Conservation (phyloP, 2,888 invertebrate species). For the Baccha elongata region DNA sequence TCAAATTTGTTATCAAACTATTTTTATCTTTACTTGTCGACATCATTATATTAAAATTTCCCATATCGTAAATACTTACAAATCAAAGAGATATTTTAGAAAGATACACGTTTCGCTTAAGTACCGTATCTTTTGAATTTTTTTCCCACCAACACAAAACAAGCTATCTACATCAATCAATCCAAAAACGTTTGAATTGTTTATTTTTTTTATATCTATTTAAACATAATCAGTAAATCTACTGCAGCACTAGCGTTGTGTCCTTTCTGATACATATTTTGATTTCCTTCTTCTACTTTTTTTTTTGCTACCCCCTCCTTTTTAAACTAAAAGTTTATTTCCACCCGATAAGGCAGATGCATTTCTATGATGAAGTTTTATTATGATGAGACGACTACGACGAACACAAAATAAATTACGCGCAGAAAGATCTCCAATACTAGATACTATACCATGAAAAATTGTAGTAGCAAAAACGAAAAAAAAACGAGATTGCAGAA, state of each 20-base stretch:
- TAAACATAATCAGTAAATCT: constrained; percentile 23
- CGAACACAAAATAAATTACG: constrained; percentile 45
- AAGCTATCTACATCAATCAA: too few species aligned
- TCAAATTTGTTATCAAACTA: too few species aligned
- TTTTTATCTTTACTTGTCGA: too few species aligned
- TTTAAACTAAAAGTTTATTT: constrained; percentile 45
- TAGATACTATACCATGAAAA: constrained; percentile 39
- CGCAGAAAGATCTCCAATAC: constrained; percentile 49
- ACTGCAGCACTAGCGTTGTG: constrained; percentile 15
- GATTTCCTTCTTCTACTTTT: too few species aligned
- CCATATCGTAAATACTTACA: too few species aligned
- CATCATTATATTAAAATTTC: too few species aligned
- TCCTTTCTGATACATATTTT: too few species aligned
- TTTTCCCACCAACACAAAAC: too few species aligned
- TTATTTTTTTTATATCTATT: constrained; percentile 16
- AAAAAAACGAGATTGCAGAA: constrained; percentile 20
- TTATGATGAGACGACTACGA: constrained; percentile 56
- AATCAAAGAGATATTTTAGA: too few species aligned
- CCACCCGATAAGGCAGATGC: constrained; percentile 68
- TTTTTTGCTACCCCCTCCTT: neutral
- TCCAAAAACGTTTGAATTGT: constrained; percentile 28
- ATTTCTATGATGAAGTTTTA: constrained; percentile 65
- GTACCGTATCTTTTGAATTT: too few species aligned
- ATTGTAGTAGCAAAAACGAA: neutral
- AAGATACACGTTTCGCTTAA: too few species aligned